phyloP scores from a whole-genome alignment of 2,113 vertebrate genomes.

The Macrotis lagotis region DNA sequence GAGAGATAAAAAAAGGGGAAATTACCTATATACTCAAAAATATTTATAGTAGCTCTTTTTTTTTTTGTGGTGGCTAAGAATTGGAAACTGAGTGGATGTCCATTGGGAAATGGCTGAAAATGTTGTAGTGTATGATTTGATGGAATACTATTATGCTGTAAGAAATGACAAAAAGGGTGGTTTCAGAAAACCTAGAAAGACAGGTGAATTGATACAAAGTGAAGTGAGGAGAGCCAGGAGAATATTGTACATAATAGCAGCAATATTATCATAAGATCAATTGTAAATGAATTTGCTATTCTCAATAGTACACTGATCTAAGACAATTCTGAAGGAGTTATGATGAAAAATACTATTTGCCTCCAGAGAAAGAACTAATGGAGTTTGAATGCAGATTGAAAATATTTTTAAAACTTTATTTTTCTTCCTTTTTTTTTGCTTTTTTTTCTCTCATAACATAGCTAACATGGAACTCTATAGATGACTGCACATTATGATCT shows the following conservation, averaged over 20 bases:
- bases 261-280: not conserved
- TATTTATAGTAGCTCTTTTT: not conserved
- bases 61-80: not conserved
- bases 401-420: too few relatives aligned
- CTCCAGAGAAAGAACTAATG: too few relatives aligned
- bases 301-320: too few relatives aligned
- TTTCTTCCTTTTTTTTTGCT: too few relatives aligned
- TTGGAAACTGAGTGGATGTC: not conserved
- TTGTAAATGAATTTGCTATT: not conserved
- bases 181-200: not conserved
- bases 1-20: not conserved
- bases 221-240: not conserved
- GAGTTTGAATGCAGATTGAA: too few relatives aligned
- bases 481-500: too few relatives aligned
- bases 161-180: not conserved
- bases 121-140: not conserved
- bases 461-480: too few relatives aligned
- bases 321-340: too few relatives aligned
- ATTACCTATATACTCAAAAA: not conserved
- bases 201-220: not conserved
- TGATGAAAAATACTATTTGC: too few relatives aligned
- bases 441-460: too few relatives aligned
- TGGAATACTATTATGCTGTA: not conserved
- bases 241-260: not conserved
- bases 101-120: not conserved